phyloP scores from a whole-genome alignment of 2,888 invertebrate genomes.

The Ectemnius lituratus region DNA sequence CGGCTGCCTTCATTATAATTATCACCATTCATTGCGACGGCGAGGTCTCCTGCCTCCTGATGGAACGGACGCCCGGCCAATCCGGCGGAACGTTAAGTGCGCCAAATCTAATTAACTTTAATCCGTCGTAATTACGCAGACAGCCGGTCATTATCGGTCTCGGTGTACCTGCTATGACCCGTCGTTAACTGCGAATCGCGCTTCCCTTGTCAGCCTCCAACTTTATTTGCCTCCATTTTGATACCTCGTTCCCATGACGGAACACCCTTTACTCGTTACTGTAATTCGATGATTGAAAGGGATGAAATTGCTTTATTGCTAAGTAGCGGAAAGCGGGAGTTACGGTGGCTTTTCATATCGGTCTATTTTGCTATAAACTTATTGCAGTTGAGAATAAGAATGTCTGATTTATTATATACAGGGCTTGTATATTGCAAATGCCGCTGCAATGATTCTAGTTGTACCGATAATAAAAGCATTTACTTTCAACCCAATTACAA shows the following conservation, averaged over 20 bases:
- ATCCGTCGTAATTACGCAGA: constrained; percentile 65
- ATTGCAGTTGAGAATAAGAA: no score
- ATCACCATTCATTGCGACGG: constrained; percentile 64
- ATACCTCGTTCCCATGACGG: background rate
- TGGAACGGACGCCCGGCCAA: constrained; percentile 32
- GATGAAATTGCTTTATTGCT: no score
- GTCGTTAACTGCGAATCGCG: no score
- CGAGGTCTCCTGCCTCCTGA: constrained; percentile 19
- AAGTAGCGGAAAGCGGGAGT: constrained; percentile 6
- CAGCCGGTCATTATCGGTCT: constrained; percentile 62
- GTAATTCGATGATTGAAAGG: no score
- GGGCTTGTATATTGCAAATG: no score
- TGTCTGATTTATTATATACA: no score
- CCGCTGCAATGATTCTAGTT: no score
- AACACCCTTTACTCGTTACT: no score
- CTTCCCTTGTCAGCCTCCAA: no score
- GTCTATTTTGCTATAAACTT: no score
- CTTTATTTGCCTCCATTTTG: background rate
- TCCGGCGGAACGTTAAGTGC: constrained; percentile 39
- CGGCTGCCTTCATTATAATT: constrained; percentile 69
- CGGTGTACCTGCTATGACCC: background rate
- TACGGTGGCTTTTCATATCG: background rate
- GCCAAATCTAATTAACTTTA: constrained; percentile 71
- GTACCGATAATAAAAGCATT: no score
- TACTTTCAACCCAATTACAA: no score